Percentiles rank a stretch among this genome's conserved stretches.
phyloP scores from a whole-genome alignment of 2,888 invertebrate species.

The Nezara viridula region DNA sequence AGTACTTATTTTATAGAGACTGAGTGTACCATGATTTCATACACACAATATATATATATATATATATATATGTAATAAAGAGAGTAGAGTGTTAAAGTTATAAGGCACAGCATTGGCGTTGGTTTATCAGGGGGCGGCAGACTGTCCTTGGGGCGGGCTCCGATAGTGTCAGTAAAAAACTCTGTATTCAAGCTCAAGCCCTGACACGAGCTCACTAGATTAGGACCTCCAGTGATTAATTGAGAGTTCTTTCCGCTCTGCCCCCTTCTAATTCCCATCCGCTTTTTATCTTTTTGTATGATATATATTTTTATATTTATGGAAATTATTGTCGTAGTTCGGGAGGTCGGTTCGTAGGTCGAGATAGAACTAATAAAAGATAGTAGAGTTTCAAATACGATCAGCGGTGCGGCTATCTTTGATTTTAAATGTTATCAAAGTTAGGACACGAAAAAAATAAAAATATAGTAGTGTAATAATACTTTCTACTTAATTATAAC shows the following conservation, averaged over 20 bases:
- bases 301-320: neutral
- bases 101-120: neutral
- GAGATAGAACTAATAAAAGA: too few relatives aligned
- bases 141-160: neutral
- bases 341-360: neutral
- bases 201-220: slow-evolving; percentile 23
- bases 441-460: too few relatives aligned
- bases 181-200: slow-evolving; percentile 7
- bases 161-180: slow-evolving; percentile 47
- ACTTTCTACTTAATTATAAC: too few relatives aligned
- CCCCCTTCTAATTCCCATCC: neutral
- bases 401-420: too few relatives aligned
- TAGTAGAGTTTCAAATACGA: too few relatives aligned
- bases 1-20: too few relatives aligned
- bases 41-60: neutral
- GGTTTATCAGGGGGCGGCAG: neutral
- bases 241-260: slow-evolving; percentile 14
- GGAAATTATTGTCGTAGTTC: neutral
- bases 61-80: neutral
- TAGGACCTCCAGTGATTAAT: slow-evolving; percentile 29
- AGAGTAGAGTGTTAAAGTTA: neutral
- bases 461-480: too few relatives aligned
- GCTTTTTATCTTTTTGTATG: neutral
- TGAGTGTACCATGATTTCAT: too few relatives aligned
- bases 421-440: too few relatives aligned